phyloP scores from a whole-genome alignment of 2,113 vertebrate genomes.

The Lepus americanus region DNA sequence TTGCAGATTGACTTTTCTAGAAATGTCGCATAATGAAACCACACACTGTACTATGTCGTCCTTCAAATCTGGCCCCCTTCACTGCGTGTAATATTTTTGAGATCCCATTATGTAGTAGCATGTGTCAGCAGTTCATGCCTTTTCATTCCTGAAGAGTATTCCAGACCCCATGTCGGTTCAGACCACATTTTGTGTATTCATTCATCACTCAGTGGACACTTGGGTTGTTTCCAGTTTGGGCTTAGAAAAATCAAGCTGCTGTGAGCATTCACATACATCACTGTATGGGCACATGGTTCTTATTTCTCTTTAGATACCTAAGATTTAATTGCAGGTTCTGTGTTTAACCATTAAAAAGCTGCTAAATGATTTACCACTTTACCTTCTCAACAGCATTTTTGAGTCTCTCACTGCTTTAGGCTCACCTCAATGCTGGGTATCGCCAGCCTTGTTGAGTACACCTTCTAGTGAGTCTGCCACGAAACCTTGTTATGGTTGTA shows the following conservation, averaged over 20 bases:
- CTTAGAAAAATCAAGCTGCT: background rate
- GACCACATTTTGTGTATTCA: background rate
- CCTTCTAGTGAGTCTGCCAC: background rate
- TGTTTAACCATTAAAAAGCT: background rate
- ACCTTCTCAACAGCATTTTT: background rate
- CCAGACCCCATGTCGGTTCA: fast-evolving
- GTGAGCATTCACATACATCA: background rate
- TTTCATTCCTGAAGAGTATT: background rate
- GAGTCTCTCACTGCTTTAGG: background rate
- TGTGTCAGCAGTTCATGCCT: background rate
- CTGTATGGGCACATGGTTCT: background rate
- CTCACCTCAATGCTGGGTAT: background rate
- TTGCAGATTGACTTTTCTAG: background rate
- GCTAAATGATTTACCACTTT: background rate
- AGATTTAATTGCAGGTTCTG: background rate
- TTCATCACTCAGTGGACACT: background rate
- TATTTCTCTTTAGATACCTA: background rate
- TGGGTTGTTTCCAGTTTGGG: no score
- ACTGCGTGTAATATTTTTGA: background rate
- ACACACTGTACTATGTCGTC: no score
- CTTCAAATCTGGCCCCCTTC: background rate
- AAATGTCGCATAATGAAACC: background rate
- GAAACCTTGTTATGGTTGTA: background rate
- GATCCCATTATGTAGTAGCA: background rate
- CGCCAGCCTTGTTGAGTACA: background rate